These are phyloP conservation scores for Caenorhabditis macrosperma DNA, from an alignment of 2,888 invertebrate genomes.

Conservation along the genomic window DNA sequence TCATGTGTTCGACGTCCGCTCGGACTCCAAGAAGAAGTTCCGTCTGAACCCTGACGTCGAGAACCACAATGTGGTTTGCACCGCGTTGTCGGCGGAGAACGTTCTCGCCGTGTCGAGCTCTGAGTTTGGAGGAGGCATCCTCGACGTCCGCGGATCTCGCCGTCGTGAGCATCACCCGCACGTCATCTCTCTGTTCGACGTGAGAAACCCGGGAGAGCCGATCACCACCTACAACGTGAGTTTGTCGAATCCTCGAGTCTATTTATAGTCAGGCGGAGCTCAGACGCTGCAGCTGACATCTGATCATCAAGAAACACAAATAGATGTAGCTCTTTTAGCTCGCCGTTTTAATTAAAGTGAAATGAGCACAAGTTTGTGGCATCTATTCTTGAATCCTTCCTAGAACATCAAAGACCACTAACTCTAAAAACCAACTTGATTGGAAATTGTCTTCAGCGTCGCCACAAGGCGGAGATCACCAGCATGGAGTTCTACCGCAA, in stretches of 20 bases:
- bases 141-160: constrained; percentile 52
- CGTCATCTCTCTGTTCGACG: constrained; percentile 60
- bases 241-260: not conserved
- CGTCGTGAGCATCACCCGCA: constrained; percentile 41
- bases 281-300: too few species aligned
- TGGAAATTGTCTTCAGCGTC: constrained; percentile 57
- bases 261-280: not conserved
- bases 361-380: too few species aligned
- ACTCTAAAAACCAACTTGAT: too few species aligned
- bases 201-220: constrained; percentile 49
- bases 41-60: constrained; percentile 65
- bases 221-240: constrained; percentile 54
- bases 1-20: constrained; percentile 59
- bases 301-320: too few species aligned
- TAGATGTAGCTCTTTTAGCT: too few species aligned
- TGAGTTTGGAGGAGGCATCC: constrained; percentile 52
- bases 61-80: constrained; percentile 58
- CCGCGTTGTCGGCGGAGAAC: constrained; percentile 46
- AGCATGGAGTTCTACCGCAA: constrained; percentile 57
- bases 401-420: too few species aligned
- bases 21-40: constrained; percentile 55
- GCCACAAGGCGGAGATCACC: constrained; percentile 26
- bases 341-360: too few species aligned
- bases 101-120: constrained; percentile 60
- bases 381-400: too few species aligned